A percentile compares a stretch with the other conserved stretches of the same genome.
phyloP scores from a whole-genome alignment of 2,888 invertebrate species.

The Antheraea assamensis region DNA sequence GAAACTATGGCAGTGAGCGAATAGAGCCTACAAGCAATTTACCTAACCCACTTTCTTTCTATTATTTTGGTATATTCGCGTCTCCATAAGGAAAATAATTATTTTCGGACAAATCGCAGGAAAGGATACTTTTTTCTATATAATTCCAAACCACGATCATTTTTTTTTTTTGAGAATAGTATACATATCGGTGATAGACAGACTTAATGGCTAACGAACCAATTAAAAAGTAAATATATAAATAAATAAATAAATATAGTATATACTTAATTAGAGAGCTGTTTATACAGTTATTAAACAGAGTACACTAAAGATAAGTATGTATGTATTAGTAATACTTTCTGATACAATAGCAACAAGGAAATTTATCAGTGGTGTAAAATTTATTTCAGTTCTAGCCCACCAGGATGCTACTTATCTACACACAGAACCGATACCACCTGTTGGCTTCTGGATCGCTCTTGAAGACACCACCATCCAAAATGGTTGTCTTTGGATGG shows the following conservation, averaged over 20 bases:
- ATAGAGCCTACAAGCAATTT: no score
- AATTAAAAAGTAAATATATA: no score
- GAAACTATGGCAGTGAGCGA: no score
- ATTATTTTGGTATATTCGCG: no score
- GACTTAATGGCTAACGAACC: no score
- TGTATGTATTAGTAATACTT: not conserved
- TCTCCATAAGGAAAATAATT: no score
- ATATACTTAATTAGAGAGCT: no score
- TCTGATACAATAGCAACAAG: not conserved
- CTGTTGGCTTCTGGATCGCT: slow-evolving; percentile 97
- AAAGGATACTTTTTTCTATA: not conserved
- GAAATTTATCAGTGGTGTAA: not conserved
- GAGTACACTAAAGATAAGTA: not conserved
- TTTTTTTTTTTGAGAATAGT: no score
- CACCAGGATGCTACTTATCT: slow-evolving; percentile 96
- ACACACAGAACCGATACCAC: slow-evolving; percentile 90
- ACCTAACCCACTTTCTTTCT: no score
- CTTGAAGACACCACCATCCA: slow-evolving; percentile 95
- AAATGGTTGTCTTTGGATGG: slow-evolving; percentile 97
- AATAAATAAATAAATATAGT: no score
- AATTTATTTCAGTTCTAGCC: slow-evolving; percentile 80
- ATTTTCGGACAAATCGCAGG: no score
- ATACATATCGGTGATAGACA: not conserved
- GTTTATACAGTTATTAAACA: not conserved
- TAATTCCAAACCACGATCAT: not conserved